Evolutionary conservation across 2,113 vertebrate species (phyloP).

Genomic region (Cyrtonyx montezumae): DNA sequence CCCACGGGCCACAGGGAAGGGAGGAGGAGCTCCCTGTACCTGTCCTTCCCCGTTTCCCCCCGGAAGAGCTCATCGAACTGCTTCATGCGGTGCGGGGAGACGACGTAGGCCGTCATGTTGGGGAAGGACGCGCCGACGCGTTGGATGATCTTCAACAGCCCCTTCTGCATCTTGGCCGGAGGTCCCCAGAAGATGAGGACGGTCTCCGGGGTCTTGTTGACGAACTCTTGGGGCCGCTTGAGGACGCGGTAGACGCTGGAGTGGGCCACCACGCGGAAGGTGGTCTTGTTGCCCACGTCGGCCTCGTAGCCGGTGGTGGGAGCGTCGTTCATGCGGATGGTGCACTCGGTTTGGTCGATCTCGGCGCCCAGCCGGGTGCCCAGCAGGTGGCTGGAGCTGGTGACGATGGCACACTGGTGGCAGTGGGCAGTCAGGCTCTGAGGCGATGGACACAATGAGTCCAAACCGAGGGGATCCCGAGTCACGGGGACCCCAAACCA

Average conservation of each 20-base stretch:
- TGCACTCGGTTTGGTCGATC: conserved; percentile 89
- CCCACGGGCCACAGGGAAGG: neutral
- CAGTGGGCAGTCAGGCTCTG: conserved; percentile 89
- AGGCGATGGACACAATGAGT: neutral
- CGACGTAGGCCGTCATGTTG: conserved; percentile 85
- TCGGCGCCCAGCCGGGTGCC: conserved; percentile 82
- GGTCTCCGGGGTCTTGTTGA: conserved; percentile 83
- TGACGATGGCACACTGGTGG: conserved; percentile 88
- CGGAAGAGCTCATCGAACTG: conserved; percentile 92
- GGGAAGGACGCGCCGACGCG: conserved; percentile 84
- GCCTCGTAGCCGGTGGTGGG: conserved; percentile 86
- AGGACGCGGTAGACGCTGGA: conserved; percentile 93
- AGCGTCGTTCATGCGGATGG: conserved; percentile 97
- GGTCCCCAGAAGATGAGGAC: conserved; percentile 95
- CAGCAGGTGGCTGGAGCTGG: conserved; percentile 96
- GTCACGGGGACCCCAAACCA: too few species aligned
- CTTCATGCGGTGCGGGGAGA: conserved; percentile 87
- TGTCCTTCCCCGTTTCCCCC: conserved; percentile 92
- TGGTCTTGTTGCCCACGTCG: conserved; percentile 91
- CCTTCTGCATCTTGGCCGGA: conserved; percentile 87
- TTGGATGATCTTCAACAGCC: conserved; percentile 89
- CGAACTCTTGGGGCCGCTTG: conserved; percentile 87
- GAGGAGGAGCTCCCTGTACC: conserved; percentile 70
- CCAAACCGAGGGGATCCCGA: too few species aligned
- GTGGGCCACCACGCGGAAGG: conserved; percentile 92